These are phyloP conservation scores for Parapsyche elsis DNA, from an alignment of 1,140 invertebrate species.

Conservation along the genomic window DNA sequence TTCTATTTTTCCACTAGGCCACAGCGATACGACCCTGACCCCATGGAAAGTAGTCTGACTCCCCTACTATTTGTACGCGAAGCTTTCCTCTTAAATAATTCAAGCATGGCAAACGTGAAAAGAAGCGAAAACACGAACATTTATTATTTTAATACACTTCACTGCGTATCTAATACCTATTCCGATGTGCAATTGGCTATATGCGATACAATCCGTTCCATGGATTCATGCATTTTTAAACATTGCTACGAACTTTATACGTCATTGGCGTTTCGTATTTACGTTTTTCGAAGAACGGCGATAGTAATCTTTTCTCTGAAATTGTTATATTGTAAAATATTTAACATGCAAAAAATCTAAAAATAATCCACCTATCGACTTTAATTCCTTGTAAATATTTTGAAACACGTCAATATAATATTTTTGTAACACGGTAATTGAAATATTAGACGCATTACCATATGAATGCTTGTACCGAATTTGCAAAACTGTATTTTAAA, in stretches of 20 bases:
- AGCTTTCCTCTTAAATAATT: constrained; percentile 10
- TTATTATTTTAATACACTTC: background rate
- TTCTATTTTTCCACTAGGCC: constrained; percentile 12
- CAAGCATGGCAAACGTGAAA: background rate
- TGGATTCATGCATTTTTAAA: too few species aligned
- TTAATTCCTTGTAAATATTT: too few species aligned
- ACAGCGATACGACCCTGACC: background rate
- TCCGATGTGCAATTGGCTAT: too few species aligned
- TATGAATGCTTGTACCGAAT: too few species aligned
- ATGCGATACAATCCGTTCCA: too few species aligned
- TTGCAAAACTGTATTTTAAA: too few species aligned
- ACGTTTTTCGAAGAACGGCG: background rate
- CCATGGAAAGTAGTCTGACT: background rate
- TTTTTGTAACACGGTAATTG: too few species aligned
- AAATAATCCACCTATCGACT: too few species aligned
- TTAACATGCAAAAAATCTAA: too few species aligned
- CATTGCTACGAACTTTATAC: background rate
- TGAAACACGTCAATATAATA: too few species aligned
- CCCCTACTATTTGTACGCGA: background rate
- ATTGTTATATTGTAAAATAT: background rate
- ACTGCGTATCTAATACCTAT: too few species aligned
- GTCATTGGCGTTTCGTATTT: constrained; percentile 1
- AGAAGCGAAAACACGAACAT: constrained; percentile 14
- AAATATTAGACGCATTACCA: too few species aligned
- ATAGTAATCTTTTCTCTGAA: background rate